A percentile compares a stretch with the other conserved stretches of the same genome.
These are phyloP conservation scores for Drosophila pseudoobscura DNA, from an alignment of 1,140 invertebrate genomes.

Conservation along the genomic window DNA sequence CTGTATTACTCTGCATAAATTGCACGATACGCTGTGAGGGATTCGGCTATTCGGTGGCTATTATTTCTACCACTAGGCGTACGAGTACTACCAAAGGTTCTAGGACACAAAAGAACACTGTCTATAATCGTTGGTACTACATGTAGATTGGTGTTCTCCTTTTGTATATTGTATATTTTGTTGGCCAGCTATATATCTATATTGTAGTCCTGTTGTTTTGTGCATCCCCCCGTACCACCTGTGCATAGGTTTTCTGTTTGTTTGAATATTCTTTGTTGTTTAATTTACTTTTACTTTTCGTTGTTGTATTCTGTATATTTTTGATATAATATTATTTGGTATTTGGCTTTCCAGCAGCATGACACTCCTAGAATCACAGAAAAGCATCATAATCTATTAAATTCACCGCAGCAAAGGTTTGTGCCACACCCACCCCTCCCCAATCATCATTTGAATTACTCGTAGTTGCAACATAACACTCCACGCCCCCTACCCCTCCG, in stretches of 20 bases:
- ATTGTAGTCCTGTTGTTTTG: too few species aligned
- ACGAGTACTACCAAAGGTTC: too few species aligned
- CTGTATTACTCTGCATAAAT: constrained; percentile 8
- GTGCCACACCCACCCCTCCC: constrained; percentile 42
- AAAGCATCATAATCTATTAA: constrained; percentile 82
- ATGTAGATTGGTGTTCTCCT: too few species aligned
- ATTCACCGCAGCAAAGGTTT: constrained; percentile 82
- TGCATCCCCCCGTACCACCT: too few species aligned
- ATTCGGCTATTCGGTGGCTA: constrained; percentile 24
- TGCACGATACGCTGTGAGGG: constrained; percentile 32
- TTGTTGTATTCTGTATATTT: constrained; percentile 41
- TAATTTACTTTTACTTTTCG: constrained; percentile 33
- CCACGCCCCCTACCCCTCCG: constrained; percentile 10
- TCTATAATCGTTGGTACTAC: too few species aligned
- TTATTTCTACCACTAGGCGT: constrained; percentile 1
- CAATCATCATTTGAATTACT: too few species aligned
- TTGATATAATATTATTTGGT: constrained; percentile 77
- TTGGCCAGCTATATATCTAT: too few species aligned
- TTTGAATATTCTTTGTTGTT: constrained; percentile 16
- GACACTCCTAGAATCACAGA: constrained; percentile 82
- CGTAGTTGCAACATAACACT: neutral
- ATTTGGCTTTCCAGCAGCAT: constrained; percentile 83
- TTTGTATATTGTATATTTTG: neutral
- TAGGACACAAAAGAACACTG: too few species aligned
- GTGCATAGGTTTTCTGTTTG: too few species aligned